Evolutionary conservation across 2,797 vertebrate genomes (phyloP), one percentile per base, ranked within the genome.

Genomic region (Melopsittacus undulatus): DNA sequence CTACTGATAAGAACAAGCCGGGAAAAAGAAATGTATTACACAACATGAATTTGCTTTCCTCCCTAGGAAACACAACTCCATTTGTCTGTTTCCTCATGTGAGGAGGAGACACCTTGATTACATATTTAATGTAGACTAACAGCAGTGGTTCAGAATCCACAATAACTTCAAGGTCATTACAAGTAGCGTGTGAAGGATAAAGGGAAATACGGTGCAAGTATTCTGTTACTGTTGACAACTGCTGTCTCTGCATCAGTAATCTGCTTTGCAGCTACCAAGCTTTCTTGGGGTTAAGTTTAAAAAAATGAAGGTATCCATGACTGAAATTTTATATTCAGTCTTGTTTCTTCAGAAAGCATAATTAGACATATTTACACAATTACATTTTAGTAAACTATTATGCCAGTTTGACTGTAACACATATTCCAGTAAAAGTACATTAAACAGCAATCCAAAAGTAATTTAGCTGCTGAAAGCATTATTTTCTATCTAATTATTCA

Each of bases 401-500:
- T 75, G 69, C 93, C 73, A 92, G 61, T 82, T 95, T 97, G 95
- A 97, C 83, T 90, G 66, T 95, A 97, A 95, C 84, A 94, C 52
- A 83, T 91, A 96, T 96, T 97, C 96, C 93, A 54, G 77, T 92
- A 95, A 89, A 97, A 95, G 90, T 95, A 96, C 66, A 97, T 97
- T 97, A 96, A 97, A 91, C 92, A 85, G 91, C 91, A 96, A 97
- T 97, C 83, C 86, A 94, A 92, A 97, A 97, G 94, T 89, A 97
- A 97, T 98, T 97, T 93, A 96, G 82, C 94, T 92, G 66, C 95
- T 84, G 95, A 97, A 95, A 75, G 85, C 89, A 94, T 97, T 97
- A 95, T 97, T 97, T 97, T 96, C 94, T 92, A 96, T 96, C 93
- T 97, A 98, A 98, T 98, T 98, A 98, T 97, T 98, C 97, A 94